A percentile compares a stretch with the other conserved stretches of the same genome.
These are phyloP conservation scores for Phymatocera aterrima DNA, from an alignment of 2,888 invertebrate species.

Conservation along the genomic window DNA sequence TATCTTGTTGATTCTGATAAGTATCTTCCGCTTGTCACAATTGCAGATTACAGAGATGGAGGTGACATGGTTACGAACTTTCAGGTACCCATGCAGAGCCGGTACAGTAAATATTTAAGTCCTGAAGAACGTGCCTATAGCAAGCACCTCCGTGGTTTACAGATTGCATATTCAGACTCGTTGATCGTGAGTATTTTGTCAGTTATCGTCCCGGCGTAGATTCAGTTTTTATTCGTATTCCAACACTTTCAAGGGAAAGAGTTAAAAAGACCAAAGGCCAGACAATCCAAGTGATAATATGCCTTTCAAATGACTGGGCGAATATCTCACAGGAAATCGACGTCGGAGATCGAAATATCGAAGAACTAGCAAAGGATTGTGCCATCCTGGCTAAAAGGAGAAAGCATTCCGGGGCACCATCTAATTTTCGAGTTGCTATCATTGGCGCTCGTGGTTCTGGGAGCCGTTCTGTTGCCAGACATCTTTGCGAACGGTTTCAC, in stretches of 20 bases:
- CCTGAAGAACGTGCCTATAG: conserved; percentile 55
- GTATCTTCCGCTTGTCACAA: neutral
- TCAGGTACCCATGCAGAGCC: neutral
- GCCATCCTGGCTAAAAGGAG: conserved; percentile 68
- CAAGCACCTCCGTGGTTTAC: conserved; percentile 68
- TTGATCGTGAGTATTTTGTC: conserved; percentile 63
- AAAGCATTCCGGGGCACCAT: conserved; percentile 74
- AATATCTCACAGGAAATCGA: conserved; percentile 68
- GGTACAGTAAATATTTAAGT: neutral
- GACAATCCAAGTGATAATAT: conserved; percentile 33
- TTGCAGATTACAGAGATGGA: conserved; percentile 2
- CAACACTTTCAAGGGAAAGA: no score
- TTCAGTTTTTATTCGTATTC: neutral
- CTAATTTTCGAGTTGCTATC: conserved; percentile 78
- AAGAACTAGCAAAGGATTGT: conserved; percentile 72
- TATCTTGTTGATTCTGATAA: neutral
- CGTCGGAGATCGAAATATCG: conserved; percentile 65
- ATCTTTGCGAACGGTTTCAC: conserved; percentile 77
- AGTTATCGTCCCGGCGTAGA: no score
- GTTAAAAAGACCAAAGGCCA: no score
- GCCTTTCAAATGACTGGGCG: conserved; percentile 17
- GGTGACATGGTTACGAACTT: conserved; percentile 9
- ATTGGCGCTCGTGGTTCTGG: conserved; percentile 80
- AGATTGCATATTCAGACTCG: conserved; percentile 69
- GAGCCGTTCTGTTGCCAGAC: conserved; percentile 76